Evolutionary conservation across 2,113 vertebrate genomes (phyloP).

Genomic region (Aix galericulata): DNA sequence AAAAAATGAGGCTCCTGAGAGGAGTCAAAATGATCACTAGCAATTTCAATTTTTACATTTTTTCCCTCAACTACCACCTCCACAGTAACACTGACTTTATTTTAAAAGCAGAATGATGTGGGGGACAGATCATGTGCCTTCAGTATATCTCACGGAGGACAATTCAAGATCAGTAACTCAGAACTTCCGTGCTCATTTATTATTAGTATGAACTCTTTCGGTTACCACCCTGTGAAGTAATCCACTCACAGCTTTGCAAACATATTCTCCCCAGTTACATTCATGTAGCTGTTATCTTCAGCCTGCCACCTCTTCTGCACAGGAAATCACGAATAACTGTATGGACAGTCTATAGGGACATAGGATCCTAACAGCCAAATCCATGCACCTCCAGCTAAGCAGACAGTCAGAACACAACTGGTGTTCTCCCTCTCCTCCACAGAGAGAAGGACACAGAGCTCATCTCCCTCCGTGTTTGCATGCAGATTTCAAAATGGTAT

Average conservation of each 20-base stretch:
- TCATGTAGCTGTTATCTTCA: not conserved
- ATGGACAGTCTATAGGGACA: not conserved
- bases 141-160: not conserved
- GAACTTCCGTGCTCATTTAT: not conserved
- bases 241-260: not conserved
- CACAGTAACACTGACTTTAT: not conserved
- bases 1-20: not conserved
- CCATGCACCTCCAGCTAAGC: not conserved
- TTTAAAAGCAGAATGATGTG: not conserved
- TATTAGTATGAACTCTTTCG: not conserved
- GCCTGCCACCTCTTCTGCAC: not conserved
- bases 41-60: not conserved
- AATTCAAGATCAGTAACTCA: not conserved
- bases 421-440: not conserved
- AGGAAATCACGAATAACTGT: not conserved
- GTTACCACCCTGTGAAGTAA: not conserved
- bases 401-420: not conserved
- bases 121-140: not conserved
- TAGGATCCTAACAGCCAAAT: not conserved
- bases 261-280: not conserved
- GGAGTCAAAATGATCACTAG: not conserved
- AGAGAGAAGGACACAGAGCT: not conserved
- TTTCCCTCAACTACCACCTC: not conserved
- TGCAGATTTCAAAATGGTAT: not conserved
- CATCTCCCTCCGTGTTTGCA: not conserved